Evolutionary conservation across 2,888 invertebrate genomes (phyloP).

Genomic region (Lissocephala sabroskyi): DNA sequence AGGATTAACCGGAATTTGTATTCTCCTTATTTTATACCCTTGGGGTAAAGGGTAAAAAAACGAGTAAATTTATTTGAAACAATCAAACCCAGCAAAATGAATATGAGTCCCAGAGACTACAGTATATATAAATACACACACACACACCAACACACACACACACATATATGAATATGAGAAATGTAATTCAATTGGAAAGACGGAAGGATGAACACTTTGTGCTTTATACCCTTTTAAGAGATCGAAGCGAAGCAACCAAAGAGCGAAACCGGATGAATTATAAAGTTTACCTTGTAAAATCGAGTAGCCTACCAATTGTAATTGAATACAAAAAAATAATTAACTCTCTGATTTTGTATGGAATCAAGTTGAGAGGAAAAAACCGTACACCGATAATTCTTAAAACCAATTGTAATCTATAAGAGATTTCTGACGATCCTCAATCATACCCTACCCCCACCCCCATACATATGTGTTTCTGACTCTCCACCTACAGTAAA

Average conservation of each 20-base stretch:
- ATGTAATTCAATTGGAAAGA: constrained; percentile 5
- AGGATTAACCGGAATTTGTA: constrained; percentile 28
- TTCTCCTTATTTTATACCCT: no score
- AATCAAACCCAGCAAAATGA: no score
- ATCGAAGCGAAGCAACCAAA: constrained; percentile 10
- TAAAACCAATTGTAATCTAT: no score
- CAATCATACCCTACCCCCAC: no score
- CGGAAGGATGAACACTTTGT: constrained; percentile 52
- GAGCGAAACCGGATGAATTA: not conserved
- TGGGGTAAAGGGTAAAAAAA: no score
- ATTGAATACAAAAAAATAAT: not conserved
- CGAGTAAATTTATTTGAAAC: no score
- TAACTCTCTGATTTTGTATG: not conserved
- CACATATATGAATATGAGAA: constrained; percentile 12
- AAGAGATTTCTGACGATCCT: no score
- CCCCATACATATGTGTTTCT: constrained; percentile 37
- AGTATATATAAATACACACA: constrained; percentile 13
- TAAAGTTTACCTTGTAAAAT: no score
- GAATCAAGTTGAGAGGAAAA: no score
- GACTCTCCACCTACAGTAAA: constrained; percentile 56
- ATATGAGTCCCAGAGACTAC: no score
- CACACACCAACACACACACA: not conserved
- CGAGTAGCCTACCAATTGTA: no score
- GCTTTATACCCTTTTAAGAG: constrained; percentile 58
- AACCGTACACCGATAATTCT: no score